Evolutionary conservation across 2,113 vertebrate genomes (phyloP), one percentile per base, ranked within the genome.

Genomic region (Toxotes jaculatrix): DNA sequence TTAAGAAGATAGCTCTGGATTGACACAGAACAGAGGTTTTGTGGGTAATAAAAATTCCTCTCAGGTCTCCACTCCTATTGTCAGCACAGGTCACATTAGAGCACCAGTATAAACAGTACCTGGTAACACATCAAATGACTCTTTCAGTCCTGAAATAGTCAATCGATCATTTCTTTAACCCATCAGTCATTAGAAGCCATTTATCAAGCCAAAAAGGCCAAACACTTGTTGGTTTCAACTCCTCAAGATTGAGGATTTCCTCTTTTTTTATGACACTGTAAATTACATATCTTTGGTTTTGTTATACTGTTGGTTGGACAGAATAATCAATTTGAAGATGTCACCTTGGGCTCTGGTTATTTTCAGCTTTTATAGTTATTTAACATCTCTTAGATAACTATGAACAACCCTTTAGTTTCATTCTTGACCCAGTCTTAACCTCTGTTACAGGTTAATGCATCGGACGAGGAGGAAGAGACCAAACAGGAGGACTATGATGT

Each of bases 401-500:
- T 40, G 1, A 40, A 40, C 38, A 43, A 43, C 7, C 12, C 11
- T 34, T 34, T 11, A 62, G 10, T 16, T 42, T 11, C 17, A 55
- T 31, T 21, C 17, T 69, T 43, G 23, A 16, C 36, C 42, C 4
- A 12, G 7, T 80, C 61, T 77, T 67, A 2, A 14, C 64, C 81
- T 79, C 3, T 87, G 9, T 74, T 83, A 0, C 79, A 96, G 95
- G 82, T 93, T 7, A 89, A 85, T 40, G 77, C n/a, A 43, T 91
- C 93, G 0, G 93, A 93, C 2, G 96, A 96, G 2, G 96, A 96
- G 1, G 95, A 87, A 4, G 79, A 93, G 6, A 13, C 88, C 88
- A 1, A 68, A 55, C 80, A 69, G 38, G 90, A 92, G n/a, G 94
- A 96, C 45, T 95, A 94, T 0, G 94, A 95, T 0, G 61, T 94